phyloP scores from a whole-genome alignment of 2,113 vertebrate species.

The Phasianus colchicus region DNA sequence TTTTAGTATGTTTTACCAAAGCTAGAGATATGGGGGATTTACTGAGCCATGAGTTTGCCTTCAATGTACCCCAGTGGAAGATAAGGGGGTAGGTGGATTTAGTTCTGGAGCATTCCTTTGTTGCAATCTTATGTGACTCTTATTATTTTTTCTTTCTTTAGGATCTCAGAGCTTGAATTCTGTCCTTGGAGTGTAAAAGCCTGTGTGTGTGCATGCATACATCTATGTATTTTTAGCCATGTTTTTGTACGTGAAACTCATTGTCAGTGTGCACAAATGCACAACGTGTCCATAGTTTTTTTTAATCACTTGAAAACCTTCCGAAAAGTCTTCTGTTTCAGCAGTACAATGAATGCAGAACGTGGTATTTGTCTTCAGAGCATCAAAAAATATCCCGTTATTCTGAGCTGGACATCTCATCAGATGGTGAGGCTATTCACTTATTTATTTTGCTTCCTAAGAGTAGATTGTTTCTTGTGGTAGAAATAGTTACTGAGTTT shows the following conservation, averaged over 20 bases:
- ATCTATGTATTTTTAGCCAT: fast-evolving
- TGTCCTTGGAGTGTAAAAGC: neutral
- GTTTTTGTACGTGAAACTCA: neutral
- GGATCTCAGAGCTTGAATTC: neutral
- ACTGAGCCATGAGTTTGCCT: neutral
- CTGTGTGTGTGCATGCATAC: neutral
- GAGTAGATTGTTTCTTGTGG: neutral
- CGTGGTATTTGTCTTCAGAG: neutral
- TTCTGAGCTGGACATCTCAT: neutral
- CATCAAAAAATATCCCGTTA: neutral
- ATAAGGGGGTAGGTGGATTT: neutral
- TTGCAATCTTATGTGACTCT: neutral
- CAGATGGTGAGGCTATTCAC: neutral
- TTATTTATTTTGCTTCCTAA: neutral
- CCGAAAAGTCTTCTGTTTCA: neutral
- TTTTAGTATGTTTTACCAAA: neutral
- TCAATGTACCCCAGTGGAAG: fast-evolving
- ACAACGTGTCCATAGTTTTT: fast-evolving
- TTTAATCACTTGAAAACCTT: neutral
- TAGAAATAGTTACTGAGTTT: neutral
- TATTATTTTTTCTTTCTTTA: neutral
- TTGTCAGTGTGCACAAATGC: fast-evolving
- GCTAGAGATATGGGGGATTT: neutral
- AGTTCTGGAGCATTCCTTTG: fast-evolving
- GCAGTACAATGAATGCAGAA: neutral